Base-by-base conservation (phyloP, 1,140 invertebrate genomes). In the Ditylenchus dipsaci region DNA sequence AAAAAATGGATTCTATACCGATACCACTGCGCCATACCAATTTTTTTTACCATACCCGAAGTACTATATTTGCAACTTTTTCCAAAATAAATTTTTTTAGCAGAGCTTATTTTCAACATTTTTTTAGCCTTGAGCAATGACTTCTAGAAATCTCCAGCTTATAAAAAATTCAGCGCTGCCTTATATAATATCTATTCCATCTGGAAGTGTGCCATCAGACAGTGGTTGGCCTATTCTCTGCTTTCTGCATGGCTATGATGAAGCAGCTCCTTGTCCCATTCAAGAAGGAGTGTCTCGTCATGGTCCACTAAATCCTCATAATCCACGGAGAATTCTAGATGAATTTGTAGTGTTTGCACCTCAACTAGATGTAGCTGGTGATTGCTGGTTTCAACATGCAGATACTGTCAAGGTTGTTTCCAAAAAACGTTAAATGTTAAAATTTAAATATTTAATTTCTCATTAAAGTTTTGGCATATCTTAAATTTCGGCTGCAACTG, bases 211-310 rank as follows among this genome's bases (percentile, higher is more conserved):
- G 21, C 62, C 62, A 27, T 23, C 3, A 3, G n/a, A 5, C 17
- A 15, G 27, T 1, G n/a, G 15, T 19, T 63, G 1, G n/a, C 62
- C 62, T 17, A 27, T 63, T 23, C 27, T 63, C 3, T n/a, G n/a
- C 17, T 63, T 63, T 27, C 27, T 63, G 21, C 62, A 63, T 63
- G 62, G 62, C 13, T 49, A 30, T 17, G 1, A 63, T 17, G 62
- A 63, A 43, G 62, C 62, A 17, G 62, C 62, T 63, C 62, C 62
- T 17, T 26, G 29, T 17, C 62, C 62, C n/a, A 63, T 63, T 56
- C 3, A 1, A 19, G 1, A 63, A 43, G 62, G n/a, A 43, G 29
- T 63, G 38, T 7, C 23, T 27, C 17, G 29, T 17, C 29, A 26
- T 21, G 62, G 62, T 23, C 62, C 62, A 3, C 29, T 63, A 3